Evolutionary conservation across 2,888 invertebrate genomes (phyloP), one percentile per base, ranked within the genome.

Genomic region (Syrphus vitripennis): DNA sequence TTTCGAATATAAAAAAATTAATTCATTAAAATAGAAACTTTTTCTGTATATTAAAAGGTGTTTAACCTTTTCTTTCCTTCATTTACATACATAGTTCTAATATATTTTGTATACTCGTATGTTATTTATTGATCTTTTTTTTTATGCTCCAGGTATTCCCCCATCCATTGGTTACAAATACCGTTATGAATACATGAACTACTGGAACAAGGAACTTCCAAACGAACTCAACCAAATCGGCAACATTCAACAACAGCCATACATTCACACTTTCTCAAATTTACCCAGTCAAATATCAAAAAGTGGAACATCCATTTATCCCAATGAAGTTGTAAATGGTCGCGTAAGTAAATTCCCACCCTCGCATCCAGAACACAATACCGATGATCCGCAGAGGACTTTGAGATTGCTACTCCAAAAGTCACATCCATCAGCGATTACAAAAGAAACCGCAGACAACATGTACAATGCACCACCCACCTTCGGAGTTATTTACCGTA

Each of bases 161-260:
- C 96, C 97, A 0, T 94, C 93, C 48, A 94, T 96, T 48, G 95
- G 95, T 77, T 94, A 95, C 83, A 95, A 95, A 88, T 98, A 98
- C 92, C 94, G 97, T 48, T 94, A 95, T 6, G 95, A 95, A 87
- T 96, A 96, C 90, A 95, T 97, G 90, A 95, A 95, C 57, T 97
- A 96, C 90, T 98, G 98, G 98, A 95, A 96, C 88, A 95, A 97
- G 72, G 94, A 95, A 48, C 93, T 98, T 61, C 97, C 97, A 0
- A 95, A 95, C 88, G 94, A 96, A 88, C 93, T 95, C 89, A 94
- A 95, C 89, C 93, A 91, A 90, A 92, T 92, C 71, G 90, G 91
- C 5, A 89, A 88, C 34, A 91, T 91, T 55, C 92, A 91, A 75
- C 89, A 90, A 75, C 91, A 90, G 34, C 90, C 90, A 4, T 90